These are phyloP conservation scores for Crossaster papposus DNA, from an alignment of 53 echinoderm and acorn worm genomes.

Conservation along the genomic window DNA sequence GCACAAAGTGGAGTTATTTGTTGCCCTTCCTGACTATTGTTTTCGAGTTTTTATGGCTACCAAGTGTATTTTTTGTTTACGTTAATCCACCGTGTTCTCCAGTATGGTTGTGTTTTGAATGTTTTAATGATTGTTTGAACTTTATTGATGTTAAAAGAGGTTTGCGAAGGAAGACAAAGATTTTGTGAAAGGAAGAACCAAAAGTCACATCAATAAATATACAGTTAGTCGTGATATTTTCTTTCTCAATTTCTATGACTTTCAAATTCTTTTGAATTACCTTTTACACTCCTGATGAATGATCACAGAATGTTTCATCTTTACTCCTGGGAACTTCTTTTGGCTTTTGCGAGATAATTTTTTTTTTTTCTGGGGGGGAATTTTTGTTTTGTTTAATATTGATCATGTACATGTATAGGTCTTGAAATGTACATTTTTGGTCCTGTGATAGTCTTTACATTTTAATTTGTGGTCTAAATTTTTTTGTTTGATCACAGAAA, in stretches of 20 bases:
- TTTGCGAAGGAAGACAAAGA: neutral
- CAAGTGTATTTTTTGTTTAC: neutral
- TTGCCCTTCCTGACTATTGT: neutral
- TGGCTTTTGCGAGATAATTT: neutral
- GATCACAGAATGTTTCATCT: neutral
- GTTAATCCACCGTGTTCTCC: neutral
- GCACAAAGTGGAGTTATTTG: too few relatives aligned
- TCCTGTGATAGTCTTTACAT: neutral
- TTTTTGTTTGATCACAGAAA: neutral
- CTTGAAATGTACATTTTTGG: neutral
- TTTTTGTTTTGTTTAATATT: neutral
- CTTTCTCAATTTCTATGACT: neutral
- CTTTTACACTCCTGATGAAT: neutral
- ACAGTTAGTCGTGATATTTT: neutral
- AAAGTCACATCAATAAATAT: neutral
- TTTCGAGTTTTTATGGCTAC: neutral
- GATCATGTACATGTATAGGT: neutral
- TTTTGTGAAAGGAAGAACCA: neutral
- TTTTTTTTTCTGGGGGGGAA: neutral
- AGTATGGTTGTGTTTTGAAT: neutral
- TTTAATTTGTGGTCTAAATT: neutral
- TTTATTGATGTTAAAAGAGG: neutral
- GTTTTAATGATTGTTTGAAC: neutral
- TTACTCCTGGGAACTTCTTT: neutral
- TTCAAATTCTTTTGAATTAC: neutral